Percentiles rank a stretch among this genome's conserved stretches.
Evolutionary conservation across 53 echinoderm and acorn worm genomes (phyloP).

Genomic region (Hippasteria phrygiana): DNA sequence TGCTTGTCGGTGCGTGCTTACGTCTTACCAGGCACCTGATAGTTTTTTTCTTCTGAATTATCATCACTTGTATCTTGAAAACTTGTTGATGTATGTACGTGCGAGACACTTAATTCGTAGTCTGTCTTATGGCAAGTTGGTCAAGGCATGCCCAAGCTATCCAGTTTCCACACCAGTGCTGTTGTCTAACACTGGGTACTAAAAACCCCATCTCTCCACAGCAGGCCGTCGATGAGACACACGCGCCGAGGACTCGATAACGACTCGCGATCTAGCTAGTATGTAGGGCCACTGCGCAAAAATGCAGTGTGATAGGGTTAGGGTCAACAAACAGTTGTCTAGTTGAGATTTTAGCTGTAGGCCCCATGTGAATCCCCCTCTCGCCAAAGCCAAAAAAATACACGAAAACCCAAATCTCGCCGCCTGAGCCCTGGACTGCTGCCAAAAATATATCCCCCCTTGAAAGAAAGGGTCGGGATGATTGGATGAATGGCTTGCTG

Average conservation of each 20-base stretch:
- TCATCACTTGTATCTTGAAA: no score
- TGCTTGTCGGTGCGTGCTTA: no score
- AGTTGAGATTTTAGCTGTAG: slow-evolving; percentile 3
- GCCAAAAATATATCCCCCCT: slow-evolving; percentile 8
- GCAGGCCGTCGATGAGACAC: slow-evolving; percentile 4
- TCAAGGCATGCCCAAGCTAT: neutral
- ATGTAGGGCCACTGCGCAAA: slow-evolving; percentile 65
- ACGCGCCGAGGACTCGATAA: neutral
- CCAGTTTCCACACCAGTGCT: slow-evolving; percentile 18
- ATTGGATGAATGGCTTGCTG: neutral
- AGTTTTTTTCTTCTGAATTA: no score
- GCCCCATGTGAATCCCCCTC: slow-evolving; percentile 7
- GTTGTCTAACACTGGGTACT: slow-evolving; percentile 16
- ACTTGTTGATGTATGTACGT: no score
- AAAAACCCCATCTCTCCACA: slow-evolving; percentile 56
- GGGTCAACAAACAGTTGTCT: slow-evolving; percentile 20
- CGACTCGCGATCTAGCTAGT: slow-evolving; percentile 21
- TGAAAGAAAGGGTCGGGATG: slow-evolving; percentile 10
- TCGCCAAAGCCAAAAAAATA: neutral
- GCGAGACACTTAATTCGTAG: no score
- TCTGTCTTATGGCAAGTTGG: neutral
- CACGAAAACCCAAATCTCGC: neutral
- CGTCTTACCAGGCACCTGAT: no score
- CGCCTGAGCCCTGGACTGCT: no score
- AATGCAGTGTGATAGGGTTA: slow-evolving; percentile 65